Conservation (phyloP, 2,888 invertebrate species). For the Dynastes hyllus region DNA sequence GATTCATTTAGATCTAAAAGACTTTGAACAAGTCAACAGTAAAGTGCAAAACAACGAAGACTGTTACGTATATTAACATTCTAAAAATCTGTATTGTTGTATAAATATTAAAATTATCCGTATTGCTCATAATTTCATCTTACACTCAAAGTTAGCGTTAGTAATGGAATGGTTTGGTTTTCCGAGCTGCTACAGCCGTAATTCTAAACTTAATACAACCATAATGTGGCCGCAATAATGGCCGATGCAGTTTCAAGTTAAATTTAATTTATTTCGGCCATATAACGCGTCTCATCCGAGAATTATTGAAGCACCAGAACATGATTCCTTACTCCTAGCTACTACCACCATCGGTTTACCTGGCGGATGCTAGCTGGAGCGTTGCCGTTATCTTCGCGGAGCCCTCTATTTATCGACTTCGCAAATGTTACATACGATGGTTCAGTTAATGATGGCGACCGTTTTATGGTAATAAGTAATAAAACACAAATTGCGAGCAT, state of each 20-base stretch:
- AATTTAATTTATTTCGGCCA: slow-evolving; percentile 31
- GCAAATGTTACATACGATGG: too few species aligned
- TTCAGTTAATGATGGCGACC: too few species aligned
- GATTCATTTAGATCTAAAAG: too few species aligned
- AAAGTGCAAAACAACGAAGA: too few species aligned
- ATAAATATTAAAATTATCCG: too few species aligned
- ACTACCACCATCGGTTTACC: not conserved
- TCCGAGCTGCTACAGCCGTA: not conserved
- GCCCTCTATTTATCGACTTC: slow-evolving; percentile 2
- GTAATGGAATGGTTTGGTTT: not conserved
- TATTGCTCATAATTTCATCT: too few species aligned
- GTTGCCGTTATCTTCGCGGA: not conserved
- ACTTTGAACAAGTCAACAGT: too few species aligned
- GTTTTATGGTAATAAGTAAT: too few species aligned
- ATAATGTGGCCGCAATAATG: slow-evolving; percentile 22
- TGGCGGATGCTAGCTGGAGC: too few species aligned
- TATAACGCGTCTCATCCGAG: slow-evolving; percentile 15
- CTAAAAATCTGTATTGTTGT: too few species aligned
- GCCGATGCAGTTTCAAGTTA: slow-evolving; percentile 38
- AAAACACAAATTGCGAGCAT: not conserved
- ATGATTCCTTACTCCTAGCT: slow-evolving; percentile 11
- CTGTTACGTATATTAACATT: too few species aligned
- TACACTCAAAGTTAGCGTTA: too few species aligned
- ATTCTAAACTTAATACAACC: slow-evolving; percentile 36
- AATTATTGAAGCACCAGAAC: slow-evolving; percentile 20